phyloP scores from a whole-genome alignment of 2,797 vertebrate species.

The Sarcophilus harrisii region DNA sequence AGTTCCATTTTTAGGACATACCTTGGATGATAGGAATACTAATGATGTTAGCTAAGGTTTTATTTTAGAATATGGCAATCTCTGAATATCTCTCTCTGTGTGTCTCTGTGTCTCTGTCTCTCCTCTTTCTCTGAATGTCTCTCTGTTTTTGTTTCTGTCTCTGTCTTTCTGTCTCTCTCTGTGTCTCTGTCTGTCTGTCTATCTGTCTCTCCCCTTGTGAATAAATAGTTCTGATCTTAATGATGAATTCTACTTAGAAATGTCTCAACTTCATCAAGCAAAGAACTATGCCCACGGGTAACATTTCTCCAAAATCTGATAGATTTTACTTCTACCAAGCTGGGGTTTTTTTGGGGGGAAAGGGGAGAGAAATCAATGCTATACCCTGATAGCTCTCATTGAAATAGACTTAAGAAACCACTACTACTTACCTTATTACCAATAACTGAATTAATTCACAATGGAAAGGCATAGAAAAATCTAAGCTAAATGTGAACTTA shows the following conservation, averaged over 20 bases:
- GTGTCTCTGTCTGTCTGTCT: background rate
- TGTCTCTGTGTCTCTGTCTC: too few relatives aligned
- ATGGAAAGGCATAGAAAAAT: background rate
- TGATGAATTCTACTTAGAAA: slow-evolving; percentile 21
- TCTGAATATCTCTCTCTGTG: too few relatives aligned
- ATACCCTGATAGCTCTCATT: background rate
- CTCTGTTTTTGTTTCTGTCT: too few relatives aligned
- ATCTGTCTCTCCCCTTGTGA: background rate
- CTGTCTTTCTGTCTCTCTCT: too few relatives aligned
- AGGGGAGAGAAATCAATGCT: slow-evolving; percentile 14
- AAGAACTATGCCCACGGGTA: background rate
- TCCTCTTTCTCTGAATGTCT: background rate
- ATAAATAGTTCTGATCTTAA: background rate
- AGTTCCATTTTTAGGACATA: background rate
- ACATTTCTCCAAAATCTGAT: background rate
- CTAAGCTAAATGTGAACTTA: slow-evolving; percentile 16
- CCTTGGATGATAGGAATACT: background rate
- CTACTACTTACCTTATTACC: slow-evolving; percentile 40
- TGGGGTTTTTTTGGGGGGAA: background rate
- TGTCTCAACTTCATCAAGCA: slow-evolving; percentile 13
- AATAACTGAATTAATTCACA: slow-evolving; percentile 54
- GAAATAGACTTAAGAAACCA: slow-evolving; percentile 41
- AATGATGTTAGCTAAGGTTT: background rate
- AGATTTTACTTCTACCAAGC: background rate
- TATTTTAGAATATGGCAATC: background rate